Evolutionary conservation across 1,140 invertebrate genomes (phyloP), one percentile per base, ranked within the genome.

Genomic region (Microvelia longipes): DNA sequence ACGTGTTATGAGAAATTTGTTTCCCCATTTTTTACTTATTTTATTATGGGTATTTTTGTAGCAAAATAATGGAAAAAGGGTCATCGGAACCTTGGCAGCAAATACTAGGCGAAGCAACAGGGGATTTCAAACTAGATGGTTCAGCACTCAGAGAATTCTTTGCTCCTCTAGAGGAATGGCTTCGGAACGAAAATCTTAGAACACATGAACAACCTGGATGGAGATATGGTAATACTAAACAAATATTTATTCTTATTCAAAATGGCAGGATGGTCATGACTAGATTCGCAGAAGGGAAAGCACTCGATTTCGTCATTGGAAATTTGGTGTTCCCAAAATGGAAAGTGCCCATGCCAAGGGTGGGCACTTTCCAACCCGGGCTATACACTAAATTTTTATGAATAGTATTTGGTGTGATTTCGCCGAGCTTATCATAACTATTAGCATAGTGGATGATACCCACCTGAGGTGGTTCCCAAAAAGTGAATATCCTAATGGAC

Each of bases 81-180:
- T 87, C 88, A 0, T 94, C 93, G 0, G 81, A 85, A 71, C 89
- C 91, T 0, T 98, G 95, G 95, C 86, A 87, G 69, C 88, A 94
- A 71, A 86, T 89, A 0, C 81, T 98, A 62, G 83, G 87, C 72
- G 87, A 89, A 72, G 84, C 92, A 0, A 91, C 90, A 0, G 91
- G 91, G 14, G 89, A 92, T 75, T 82, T 82, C 14, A 83, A 88
- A 65, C 81, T 98, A 65, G 89, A 90, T 76, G 90, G 93, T 19
- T 83, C 83, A 30, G 91, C 94, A 0, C 78, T 98, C n/a, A 79
- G 92, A 64, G 90, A 96, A 76, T 98, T 95, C 79, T 98, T 98
- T 83, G 82, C 87, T 24, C 96, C 95, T 0, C 82, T 98, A 2
- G 87, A 91, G 75, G 87, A 93, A 27, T 98, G 93, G 93, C 81